Evolutionary conservation across 1,140 invertebrate genomes (phyloP).

Genomic region (Lasioglossum baleicum): DNA sequence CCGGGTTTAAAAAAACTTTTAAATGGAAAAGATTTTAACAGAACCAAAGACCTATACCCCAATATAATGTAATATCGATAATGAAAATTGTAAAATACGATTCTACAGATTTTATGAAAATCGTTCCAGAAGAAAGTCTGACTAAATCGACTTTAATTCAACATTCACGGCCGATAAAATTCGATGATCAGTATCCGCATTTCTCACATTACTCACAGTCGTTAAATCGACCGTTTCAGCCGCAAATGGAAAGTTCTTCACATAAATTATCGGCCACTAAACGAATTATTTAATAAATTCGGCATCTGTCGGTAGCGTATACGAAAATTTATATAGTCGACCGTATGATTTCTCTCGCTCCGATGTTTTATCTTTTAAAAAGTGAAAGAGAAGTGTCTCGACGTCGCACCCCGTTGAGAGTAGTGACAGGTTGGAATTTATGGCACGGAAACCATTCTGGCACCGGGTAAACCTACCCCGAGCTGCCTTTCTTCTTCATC

Average conservation of each 20-base stretch:
- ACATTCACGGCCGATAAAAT: no score
- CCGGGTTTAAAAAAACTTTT: no score
- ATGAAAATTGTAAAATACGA: no score
- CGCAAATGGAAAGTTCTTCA: not conserved
- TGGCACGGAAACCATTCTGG: not conserved
- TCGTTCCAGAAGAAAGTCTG: no score
- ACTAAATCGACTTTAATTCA: no score
- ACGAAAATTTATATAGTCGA: not conserved
- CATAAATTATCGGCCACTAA: not conserved
- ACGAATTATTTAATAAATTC: not conserved
- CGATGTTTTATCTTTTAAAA: not conserved
- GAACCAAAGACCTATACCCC: no score
- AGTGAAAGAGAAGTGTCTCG: not conserved
- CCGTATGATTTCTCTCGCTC: not conserved
- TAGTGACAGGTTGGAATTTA: not conserved
- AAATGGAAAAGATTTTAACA: no score
- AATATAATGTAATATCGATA: no score
- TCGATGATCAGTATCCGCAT: no score
- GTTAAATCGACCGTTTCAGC: no score
- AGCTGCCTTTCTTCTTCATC: not conserved
- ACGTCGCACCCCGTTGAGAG: not conserved
- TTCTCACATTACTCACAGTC: no score
- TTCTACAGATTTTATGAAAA: no score
- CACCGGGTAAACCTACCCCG: not conserved
- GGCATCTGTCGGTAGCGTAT: not conserved